A percentile compares a stretch with the other conserved stretches of the same genome.
phyloP scores from a whole-genome alignment of 92 coral and sea anemone genomes.

The Nematostella vectensis region DNA sequence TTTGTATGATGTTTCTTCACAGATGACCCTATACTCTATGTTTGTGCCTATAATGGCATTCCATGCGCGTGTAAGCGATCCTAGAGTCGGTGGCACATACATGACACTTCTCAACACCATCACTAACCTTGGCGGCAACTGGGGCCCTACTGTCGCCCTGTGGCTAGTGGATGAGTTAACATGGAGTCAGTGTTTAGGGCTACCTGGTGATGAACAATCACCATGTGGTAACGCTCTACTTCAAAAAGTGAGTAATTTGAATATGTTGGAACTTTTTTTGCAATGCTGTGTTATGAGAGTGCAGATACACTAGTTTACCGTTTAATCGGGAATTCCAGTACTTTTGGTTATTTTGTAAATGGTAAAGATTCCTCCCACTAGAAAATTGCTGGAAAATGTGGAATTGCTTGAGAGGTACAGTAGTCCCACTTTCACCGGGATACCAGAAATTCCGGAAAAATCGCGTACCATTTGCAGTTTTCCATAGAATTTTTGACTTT shows the following conservation, averaged over 20 bases:
- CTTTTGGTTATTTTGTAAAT: too few relatives aligned
- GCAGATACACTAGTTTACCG: too few relatives aligned
- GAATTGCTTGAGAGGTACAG: too few relatives aligned
- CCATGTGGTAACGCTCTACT: conserved; percentile 48
- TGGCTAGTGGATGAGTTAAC: conserved; percentile 93
- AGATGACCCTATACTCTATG: conserved; percentile 85
- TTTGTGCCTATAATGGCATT: conserved; percentile 90
- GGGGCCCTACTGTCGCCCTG: conserved; percentile 81
- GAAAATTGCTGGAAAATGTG: too few relatives aligned
- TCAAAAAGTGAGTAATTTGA: conserved; percentile 33
- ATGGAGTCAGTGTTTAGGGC: conserved; percentile 67
- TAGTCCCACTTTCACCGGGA: too few relatives aligned
- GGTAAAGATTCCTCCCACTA: too few relatives aligned
- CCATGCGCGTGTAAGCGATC: conserved; percentile 89
- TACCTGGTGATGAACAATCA: conserved; percentile 26
- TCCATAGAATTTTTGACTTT: too few relatives aligned
- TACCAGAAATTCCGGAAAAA: too few relatives aligned
- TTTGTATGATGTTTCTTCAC: background rate
- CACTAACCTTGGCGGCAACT: conserved; percentile 84
- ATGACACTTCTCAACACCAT: conserved; percentile 86
- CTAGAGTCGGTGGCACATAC: conserved; percentile 92
- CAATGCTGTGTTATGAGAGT: too few relatives aligned
- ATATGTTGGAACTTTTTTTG: too few relatives aligned
- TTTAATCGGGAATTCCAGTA: too few relatives aligned
- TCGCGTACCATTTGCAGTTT: too few relatives aligned